A percentile compares a stretch with the other conserved stretches of the same genome.
phyloP scores from a whole-genome alignment of 1,140 invertebrate genomes.

The Matsumurasca onukii region DNA sequence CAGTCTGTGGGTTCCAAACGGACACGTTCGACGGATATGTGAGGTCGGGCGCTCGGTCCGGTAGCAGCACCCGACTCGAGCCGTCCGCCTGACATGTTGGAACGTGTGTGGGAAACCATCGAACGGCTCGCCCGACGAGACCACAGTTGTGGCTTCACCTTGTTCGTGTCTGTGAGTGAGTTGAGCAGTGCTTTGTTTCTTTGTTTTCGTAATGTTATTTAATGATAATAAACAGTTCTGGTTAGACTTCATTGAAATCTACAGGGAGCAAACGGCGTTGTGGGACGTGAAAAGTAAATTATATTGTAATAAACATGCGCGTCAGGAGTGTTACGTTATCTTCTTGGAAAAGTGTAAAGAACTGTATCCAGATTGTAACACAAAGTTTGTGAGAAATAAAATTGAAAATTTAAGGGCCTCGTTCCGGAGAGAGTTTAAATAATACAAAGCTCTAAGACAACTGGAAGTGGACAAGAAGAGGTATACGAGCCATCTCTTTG shows the following conservation, averaged over 20 bases:
- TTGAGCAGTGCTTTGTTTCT: too few species aligned
- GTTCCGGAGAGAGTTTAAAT: too few species aligned
- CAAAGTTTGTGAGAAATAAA: too few species aligned
- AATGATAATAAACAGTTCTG: constrained; percentile 1
- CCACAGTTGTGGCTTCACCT: too few species aligned
- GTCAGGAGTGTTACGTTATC: background rate
- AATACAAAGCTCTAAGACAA: background rate
- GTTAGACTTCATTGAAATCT: background rate
- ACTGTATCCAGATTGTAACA: too few species aligned
- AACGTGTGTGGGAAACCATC: constrained; percentile 9
- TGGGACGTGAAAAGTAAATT: background rate
- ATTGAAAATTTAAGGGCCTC: too few species aligned
- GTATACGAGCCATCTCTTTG: background rate
- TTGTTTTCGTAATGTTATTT: background rate
- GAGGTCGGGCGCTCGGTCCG: background rate
- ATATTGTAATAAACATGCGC: background rate
- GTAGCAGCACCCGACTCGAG: constrained; percentile 5
- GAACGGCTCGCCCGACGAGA: background rate
- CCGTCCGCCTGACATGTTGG: constrained; percentile 4
- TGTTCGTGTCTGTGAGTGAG: too few species aligned
- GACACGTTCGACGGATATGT: constrained; percentile 14
- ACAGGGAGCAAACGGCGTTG: too few species aligned
- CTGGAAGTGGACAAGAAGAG: background rate
- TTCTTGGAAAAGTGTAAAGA: background rate
- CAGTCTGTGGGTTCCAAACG: background rate